phyloP scores from a whole-genome alignment of 1,140 invertebrate genomes.

The Lerema accius region DNA sequence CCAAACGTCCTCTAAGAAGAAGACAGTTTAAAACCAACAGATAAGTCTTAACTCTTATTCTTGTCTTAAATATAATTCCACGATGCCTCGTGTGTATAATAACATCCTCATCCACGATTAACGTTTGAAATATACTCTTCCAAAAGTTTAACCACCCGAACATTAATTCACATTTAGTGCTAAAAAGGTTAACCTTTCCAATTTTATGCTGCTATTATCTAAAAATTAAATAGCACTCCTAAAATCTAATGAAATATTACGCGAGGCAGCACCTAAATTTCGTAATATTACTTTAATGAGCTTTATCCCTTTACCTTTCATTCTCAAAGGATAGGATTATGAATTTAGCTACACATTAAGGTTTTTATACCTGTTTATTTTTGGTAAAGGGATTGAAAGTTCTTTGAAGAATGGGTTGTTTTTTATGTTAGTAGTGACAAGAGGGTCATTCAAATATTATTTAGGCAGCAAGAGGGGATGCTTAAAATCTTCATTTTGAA shows the following conservation, averaged over 20 bases:
- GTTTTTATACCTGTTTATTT: conserved; percentile 21
- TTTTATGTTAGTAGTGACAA: too few species aligned
- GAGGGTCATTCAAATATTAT: too few species aligned
- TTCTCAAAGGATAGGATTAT: conserved; percentile 29
- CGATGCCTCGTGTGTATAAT: too few species aligned
- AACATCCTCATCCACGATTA: too few species aligned
- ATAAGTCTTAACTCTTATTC: too few species aligned
- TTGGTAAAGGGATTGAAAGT: too few species aligned
- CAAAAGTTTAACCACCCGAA: conserved; percentile 2
- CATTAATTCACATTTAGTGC: conserved; percentile 24
- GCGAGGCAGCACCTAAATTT: conserved; percentile 26
- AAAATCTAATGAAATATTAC: conserved; percentile 34
- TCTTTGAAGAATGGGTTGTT: too few species aligned
- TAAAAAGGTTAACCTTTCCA: conserved; percentile 30
- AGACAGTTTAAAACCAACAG: too few species aligned
- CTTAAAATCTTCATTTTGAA: too few species aligned
- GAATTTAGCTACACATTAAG: conserved; percentile 24
- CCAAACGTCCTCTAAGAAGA: too few species aligned
- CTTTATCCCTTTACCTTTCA: conserved; percentile 16
- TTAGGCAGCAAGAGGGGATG: too few species aligned
- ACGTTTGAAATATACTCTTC: not conserved
- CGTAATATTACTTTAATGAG: conserved; percentile 35
- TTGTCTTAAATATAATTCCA: too few species aligned
- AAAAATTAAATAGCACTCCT: conserved; percentile 30
- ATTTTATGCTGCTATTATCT: conserved; percentile 33